phyloP scores from a whole-genome alignment of 2,113 vertebrate genomes.

The Eonycteris spelaea region DNA sequence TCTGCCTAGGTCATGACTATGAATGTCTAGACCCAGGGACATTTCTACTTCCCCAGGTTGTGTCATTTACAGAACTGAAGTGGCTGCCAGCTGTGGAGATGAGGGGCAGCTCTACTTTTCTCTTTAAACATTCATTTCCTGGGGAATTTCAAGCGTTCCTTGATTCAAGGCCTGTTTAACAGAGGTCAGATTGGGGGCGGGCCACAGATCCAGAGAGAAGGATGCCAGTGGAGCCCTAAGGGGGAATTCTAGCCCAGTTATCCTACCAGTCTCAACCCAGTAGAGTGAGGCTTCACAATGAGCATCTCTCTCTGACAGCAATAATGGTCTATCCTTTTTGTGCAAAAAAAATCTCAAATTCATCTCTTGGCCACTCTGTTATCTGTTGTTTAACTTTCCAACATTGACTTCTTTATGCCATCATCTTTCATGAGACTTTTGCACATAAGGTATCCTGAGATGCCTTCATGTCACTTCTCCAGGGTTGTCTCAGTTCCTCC shows the following conservation, averaged over 20 bases:
- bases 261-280: neutral
- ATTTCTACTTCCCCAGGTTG: neutral
- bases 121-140: neutral
- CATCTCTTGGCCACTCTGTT: neutral
- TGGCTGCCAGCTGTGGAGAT: neutral
- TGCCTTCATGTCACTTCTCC: fast-evolving
- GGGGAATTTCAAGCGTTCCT: neutral
- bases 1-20: neutral
- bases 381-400: neutral
- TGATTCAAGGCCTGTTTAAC: too few species aligned
- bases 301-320: neutral
- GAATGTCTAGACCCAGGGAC: too few species aligned
- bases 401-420: neutral
- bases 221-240: fast-evolving
- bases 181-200: neutral
- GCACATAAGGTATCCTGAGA: neutral
- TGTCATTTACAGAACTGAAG: neutral
- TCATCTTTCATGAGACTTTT: neutral
- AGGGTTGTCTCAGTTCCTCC: neutral
- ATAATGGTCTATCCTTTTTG: neutral
- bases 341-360: neutral
- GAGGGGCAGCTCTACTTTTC: neutral
- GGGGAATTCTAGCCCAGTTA: neutral
- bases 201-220: neutral
- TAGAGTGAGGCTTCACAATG: fast-evolving